Base-by-base conservation (phyloP, 2,113 vertebrate genomes). In the Otocyon megalotis region DNA sequence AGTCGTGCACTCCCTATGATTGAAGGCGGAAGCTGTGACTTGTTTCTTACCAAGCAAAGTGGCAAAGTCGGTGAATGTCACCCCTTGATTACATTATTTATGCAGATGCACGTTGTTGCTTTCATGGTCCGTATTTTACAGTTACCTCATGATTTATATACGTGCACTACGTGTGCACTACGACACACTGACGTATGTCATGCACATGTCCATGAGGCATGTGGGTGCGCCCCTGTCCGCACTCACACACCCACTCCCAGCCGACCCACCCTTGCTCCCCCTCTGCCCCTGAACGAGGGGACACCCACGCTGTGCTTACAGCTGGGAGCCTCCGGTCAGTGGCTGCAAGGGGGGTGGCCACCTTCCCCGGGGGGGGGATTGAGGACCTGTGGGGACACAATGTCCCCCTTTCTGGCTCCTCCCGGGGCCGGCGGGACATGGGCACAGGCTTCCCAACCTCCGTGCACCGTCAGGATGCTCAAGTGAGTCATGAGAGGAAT, bases 161-260 rank as follows among this genome's bases (percentile, higher is more conserved):
- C 2, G 1, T 43, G 19, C 15, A 48, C 3, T 17, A 30, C 58
- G 6, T 1, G 1, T 32, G 19, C 15, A 48, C 3, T 30, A 30
- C 58, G 9, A n/a, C 37, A 60, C n/a, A 8, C 15, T 48, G 69
- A 13, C 12, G 13, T 80, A 19, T 43, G 3, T 88, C 30, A 19
- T 37, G 35, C 20, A 11, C 10, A 24, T 5, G 28, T 5, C 15
- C n/a, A 16, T 35, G n/a, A 76, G 14, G 17, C 50, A 43, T 30
- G 6, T 24, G 37, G n/a, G 43, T 26, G 13, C 43, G 28, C 10
- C 16, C 72, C 19, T n/a, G 16, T 3, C 30, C 12, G 20, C 32
- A 80, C 60, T 24, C 53, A 5, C 2, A 24, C 6, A 1, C 11
- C 5, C 16, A 14, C 43, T 67, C 62, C 53, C 32, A 54, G 35